A percentile compares a stretch with the other conserved stretches of the same genome.
phyloP scores from a whole-genome alignment of 64 coral and sea anemone genomes.

The Acropora tenuis region DNA sequence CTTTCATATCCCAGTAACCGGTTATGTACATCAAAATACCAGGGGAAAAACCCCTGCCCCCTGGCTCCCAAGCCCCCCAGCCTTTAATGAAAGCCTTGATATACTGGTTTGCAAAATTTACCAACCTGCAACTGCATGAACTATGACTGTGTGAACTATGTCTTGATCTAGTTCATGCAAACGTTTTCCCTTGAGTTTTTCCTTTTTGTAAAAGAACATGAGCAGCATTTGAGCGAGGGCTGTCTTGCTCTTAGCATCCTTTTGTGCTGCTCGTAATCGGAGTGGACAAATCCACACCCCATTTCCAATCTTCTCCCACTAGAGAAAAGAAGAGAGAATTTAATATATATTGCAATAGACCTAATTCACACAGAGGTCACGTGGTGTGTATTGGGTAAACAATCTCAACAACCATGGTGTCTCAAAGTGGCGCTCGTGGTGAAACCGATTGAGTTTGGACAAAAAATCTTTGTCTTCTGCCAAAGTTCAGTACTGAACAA shows the following conservation, averaged over 20 bases:
- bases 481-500: constrained; percentile 10
- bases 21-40: too few species aligned
- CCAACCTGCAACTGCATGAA: constrained; percentile 9
- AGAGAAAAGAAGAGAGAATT: background rate
- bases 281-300: too few species aligned
- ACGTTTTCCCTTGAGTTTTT: constrained; percentile 25
- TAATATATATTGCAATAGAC: background rate
- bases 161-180: constrained; percentile 45
- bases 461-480: constrained; percentile 31
- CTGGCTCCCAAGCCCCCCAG: too few species aligned
- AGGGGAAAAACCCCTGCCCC: too few species aligned
- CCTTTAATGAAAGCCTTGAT: too few species aligned
- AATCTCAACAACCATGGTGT: background rate
- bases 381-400: constrained; percentile 39
- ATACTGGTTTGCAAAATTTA: background rate
- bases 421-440: background rate
- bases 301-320: background rate
- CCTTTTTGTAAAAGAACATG: background rate
- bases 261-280: background rate
- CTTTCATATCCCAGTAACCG: too few species aligned
- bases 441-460: background rate
- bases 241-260: background rate
- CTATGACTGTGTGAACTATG: background rate
- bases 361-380: background rate
- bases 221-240: background rate